A percentile compares a stretch with the other conserved stretches of the same genome.
Evolutionary conservation across 53 echinoderm and acorn worm genomes (phyloP).

Genomic region (Stichopus horrens): DNA sequence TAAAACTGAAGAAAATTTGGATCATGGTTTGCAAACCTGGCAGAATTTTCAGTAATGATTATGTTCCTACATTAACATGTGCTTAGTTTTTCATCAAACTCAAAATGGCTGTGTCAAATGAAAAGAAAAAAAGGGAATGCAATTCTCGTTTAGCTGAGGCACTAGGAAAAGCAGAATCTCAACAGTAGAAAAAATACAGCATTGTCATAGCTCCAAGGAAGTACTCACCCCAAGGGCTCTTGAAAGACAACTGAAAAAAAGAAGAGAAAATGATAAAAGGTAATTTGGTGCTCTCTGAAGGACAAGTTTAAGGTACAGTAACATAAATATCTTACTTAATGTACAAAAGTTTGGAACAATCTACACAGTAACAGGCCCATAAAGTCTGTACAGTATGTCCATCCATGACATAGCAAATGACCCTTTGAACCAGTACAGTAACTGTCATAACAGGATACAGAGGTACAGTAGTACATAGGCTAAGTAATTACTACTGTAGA

Average conservation of each 20-base stretch:
- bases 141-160: not conserved
- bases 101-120: not conserved
- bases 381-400: too few species aligned
- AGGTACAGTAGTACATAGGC: too few species aligned
- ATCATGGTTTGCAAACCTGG: not conserved
- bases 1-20: not conserved
- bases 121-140: not conserved
- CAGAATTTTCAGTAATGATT: not conserved
- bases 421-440: too few species aligned
- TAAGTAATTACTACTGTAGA: too few species aligned
- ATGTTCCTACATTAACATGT: not conserved
- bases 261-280: constrained; percentile 17
- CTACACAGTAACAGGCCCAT: too few species aligned
- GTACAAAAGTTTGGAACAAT: too few species aligned
- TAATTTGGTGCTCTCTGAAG: not conserved
- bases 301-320: not conserved
- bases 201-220: not conserved
- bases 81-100: not conserved
- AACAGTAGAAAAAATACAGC: not conserved
- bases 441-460: too few species aligned
- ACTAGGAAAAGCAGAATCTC: not conserved
- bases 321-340: too few species aligned
- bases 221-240: constrained; percentile 95
- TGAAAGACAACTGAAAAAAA: constrained; percentile 72
- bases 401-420: too few species aligned